Evolutionary conservation across 2,113 vertebrate species (phyloP), one percentile per base, ranked within the genome.

Genomic region (Plotosus lineatus): DNA sequence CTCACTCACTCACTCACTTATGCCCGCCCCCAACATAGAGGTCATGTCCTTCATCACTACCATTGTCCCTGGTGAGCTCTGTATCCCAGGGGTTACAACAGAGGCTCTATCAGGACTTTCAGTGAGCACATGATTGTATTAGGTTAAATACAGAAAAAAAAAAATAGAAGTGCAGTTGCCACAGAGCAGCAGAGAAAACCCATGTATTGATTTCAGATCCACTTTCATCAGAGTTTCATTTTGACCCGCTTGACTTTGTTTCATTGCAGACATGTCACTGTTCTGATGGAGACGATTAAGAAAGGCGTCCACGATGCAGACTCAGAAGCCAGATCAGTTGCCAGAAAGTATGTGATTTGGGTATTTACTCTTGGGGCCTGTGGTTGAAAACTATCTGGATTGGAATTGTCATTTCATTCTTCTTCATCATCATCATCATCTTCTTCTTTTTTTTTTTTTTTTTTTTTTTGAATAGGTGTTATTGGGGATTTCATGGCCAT

Each of bases 231-330:
- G 68, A 42, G 56, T 56, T 63, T 76, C 28, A 17, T 44, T 44
- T 36, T 14, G 38, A 33, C 44, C 19, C 36, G 19, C 14, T 23
- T 26, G 26, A 6, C 28, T 15, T 38, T 55, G 88, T 3, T 85
- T 42, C 87, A 28, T 77, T 86, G 9, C 83, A 98, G 97, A 88
- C 96, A 98, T 17, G 92, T 92, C 31, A 86, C 94, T 2, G 94
- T 97, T 74, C 80, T 98, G 77, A 95, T 94, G 88, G 96, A 98
- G 89, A 98, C 96, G 0, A 95, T 98, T 86, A 98, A 96, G 92
- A 98, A 97, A 83, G 97, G 97, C 48, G 93, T 98, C 90, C 96
- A 97, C 26, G 97, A 98, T 83, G 96, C 97, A 12, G 97, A 98
- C 83, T 95, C 97, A 1, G 97, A 98, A 85, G 96, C 96, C 87